Percentiles rank a stretch among this genome's conserved stretches.
phyloP scores from a whole-genome alignment of 2,888 invertebrate genomes.

The Mesorhabditis spiculigera region DNA sequence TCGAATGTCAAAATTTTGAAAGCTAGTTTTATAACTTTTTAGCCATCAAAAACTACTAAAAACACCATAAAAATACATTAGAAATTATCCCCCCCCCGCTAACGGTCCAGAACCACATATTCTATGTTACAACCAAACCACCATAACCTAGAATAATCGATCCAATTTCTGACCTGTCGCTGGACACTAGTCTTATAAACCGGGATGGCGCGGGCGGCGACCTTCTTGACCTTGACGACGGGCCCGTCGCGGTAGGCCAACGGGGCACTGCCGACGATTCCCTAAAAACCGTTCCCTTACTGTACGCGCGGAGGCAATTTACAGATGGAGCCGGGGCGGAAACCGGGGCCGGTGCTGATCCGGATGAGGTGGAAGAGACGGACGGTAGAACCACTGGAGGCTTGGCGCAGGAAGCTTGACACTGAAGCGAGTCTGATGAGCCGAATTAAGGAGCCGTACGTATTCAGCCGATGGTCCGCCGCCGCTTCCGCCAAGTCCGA shows the following conservation, averaged over 20 bases:
- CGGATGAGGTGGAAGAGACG: not conserved
- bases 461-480: not conserved
- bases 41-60: no score
- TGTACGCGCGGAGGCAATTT: not conserved
- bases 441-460: not conserved
- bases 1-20: no score
- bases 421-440: slow-evolving; percentile 17
- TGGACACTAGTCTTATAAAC: not conserved
- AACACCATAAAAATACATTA: no score
- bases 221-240: not conserved
- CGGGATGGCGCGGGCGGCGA: slow-evolving; percentile 1
- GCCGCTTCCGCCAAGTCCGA: slow-evolving; percentile 29
- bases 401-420: slow-evolving; percentile 24
- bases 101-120: no score
- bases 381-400: slow-evolving; percentile 7
- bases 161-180: not conserved
- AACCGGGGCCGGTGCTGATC: not conserved
- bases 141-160: no score
- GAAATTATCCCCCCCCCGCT: no score
- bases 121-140: no score
- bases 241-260: not conserved
- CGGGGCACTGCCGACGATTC: slow-evolving; percentile 5
- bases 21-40: no score
- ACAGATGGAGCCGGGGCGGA: not conserved
- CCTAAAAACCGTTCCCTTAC: not conserved